phyloP scores from a whole-genome alignment of 2,888 invertebrate genomes.

The Odontomyia ornata region DNA sequence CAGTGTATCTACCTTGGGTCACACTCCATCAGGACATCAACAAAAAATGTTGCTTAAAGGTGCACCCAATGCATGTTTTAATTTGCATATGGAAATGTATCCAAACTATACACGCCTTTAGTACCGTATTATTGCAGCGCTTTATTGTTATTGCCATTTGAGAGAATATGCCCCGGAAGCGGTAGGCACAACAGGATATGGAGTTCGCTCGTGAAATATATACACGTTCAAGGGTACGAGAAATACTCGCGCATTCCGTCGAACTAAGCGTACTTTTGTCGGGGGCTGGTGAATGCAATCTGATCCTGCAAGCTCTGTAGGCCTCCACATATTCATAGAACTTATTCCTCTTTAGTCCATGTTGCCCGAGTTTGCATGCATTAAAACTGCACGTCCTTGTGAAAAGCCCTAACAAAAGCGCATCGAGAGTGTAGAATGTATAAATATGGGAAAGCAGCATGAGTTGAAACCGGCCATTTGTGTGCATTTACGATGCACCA shows the following conservation, averaged over 20 bases:
- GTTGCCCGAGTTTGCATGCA: not conserved
- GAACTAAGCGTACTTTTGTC: not conserved
- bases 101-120: conserved; percentile 18
- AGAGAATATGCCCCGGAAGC: conserved; percentile 31
- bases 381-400: not conserved
- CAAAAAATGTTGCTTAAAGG: conserved; percentile 45
- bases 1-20: not conserved
- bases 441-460: not conserved
- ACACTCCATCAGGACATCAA: not conserved
- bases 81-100: conserved; percentile 48
- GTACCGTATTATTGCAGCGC: conserved; percentile 37
- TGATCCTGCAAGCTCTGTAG: not conserved
- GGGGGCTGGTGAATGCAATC: not conserved
- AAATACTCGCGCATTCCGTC: not conserved
- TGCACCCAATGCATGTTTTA: conserved; percentile 47
- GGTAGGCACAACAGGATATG: not conserved
- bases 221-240: conserved; percentile 8
- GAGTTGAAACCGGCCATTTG: conserved; percentile 5
- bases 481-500: conserved; percentile 16
- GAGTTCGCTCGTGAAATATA: not conserved
- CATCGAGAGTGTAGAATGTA: not conserved
- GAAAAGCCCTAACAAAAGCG: not conserved
- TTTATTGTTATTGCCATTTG: conserved; percentile 45
- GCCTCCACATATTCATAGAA: not conserved
- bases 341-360: not conserved